Conservation (phyloP, 2,113 vertebrate species). For the Alectura lathami region DNA sequence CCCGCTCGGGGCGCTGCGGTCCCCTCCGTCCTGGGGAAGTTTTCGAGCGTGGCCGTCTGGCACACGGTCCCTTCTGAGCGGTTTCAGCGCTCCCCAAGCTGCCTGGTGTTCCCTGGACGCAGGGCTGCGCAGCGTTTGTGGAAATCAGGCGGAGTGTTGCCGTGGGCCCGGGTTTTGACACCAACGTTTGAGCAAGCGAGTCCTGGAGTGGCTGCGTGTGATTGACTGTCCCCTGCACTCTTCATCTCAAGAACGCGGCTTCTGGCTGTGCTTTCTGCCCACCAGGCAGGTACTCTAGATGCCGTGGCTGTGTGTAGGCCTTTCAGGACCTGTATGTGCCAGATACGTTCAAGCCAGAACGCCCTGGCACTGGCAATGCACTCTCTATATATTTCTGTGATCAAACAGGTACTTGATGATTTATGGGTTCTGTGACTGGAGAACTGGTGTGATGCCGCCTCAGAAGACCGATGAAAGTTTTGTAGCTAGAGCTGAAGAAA, state of each 20-base stretch:
- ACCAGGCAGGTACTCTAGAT: neutral
- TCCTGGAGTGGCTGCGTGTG: neutral
- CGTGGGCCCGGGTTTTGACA: neutral
- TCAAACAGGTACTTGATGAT: neutral
- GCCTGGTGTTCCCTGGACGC: neutral
- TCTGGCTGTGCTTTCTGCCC: neutral
- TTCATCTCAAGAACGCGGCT: fast-evolving
- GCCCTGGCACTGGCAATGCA: neutral
- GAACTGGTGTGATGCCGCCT: neutral
- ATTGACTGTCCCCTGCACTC: fast-evolving
- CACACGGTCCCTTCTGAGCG: neutral
- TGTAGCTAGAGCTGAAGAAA: neutral
- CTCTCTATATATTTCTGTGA: neutral
- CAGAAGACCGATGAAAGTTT: constrained; percentile 11
- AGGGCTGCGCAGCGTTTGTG: fast-evolving
- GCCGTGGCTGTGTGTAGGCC: neutral
- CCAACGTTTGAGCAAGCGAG: fast-evolving
- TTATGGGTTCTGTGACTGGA: neutral
- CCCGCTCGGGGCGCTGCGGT: neutral
- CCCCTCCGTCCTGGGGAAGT: fast-evolving
- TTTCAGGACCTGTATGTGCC: neutral
- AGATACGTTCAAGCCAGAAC: fast-evolving
- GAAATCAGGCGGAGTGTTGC: neutral
- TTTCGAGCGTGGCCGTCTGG: neutral
- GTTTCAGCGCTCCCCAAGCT: neutral